phyloP scores from a whole-genome alignment of 2,113 vertebrate species.

The Sterrhoptilus dennistouni region DNA sequence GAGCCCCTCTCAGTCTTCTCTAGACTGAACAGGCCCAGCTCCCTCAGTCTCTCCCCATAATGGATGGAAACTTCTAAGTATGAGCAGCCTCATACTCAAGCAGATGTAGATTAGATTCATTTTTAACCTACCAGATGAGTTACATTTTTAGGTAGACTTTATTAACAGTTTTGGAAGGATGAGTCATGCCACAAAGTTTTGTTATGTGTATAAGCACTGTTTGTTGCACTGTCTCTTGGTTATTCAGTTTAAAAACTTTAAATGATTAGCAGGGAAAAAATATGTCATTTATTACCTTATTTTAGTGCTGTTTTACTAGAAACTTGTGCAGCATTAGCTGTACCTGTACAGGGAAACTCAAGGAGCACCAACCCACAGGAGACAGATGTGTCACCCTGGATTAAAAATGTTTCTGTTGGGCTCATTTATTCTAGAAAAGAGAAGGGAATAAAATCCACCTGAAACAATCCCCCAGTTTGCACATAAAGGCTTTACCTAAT shows the following conservation, averaged over 20 bases:
- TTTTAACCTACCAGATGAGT: neutral
- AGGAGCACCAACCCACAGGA: neutral
- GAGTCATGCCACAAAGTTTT: neutral
- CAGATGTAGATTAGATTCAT: neutral
- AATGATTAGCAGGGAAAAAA: neutral
- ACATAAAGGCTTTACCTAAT: neutral
- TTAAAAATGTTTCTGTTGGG: conserved; percentile 22
- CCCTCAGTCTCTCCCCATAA: neutral
- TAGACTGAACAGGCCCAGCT: neutral
- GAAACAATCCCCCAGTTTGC: neutral
- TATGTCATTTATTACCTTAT: neutral
- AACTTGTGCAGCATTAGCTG: neutral
- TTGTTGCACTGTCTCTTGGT: neutral
- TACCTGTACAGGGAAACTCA: neutral
- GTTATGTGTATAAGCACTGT: neutral
- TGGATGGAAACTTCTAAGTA: neutral
- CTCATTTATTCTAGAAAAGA: conserved; percentile 5
- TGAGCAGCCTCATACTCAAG: neutral
- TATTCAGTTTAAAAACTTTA: neutral
- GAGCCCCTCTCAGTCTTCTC: neutral
- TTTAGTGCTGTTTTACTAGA: neutral
- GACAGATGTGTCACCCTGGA: conserved; percentile 1
- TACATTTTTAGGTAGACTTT: neutral
- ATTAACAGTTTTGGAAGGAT: neutral
- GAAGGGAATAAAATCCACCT: neutral